Evolutionary conservation across 2,888 invertebrate species (phyloP).

Genomic region (Augiades crinisus): DNA sequence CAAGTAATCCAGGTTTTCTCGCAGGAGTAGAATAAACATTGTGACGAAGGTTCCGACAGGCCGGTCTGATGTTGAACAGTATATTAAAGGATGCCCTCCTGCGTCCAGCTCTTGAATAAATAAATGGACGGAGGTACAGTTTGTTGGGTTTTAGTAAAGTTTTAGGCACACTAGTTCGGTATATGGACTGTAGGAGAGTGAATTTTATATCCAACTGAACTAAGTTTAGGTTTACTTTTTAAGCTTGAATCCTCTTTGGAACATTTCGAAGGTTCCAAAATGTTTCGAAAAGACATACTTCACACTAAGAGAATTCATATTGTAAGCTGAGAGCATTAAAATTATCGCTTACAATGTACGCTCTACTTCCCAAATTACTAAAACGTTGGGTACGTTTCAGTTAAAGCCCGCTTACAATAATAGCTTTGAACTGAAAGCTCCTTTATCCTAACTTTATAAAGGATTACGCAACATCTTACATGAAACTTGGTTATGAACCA

Average conservation of each 20-base stretch:
- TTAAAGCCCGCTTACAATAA: conserved; percentile 6
- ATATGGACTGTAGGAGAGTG: too few relatives aligned
- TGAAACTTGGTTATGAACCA: conserved; percentile 6
- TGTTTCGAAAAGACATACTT: too few relatives aligned
- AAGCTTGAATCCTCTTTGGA: too few relatives aligned
- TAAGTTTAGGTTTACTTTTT: too few relatives aligned
- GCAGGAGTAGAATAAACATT: background rate
- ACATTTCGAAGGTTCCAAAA: too few relatives aligned
- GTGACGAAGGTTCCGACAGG: conserved; percentile 25
- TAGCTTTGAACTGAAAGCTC: conserved; percentile 16
- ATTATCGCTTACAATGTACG: background rate
- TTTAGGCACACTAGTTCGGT: background rate
- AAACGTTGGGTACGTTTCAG: background rate
- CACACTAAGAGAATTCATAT: too few relatives aligned
- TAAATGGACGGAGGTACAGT: conserved; percentile 19
- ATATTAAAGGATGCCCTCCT: conserved; percentile 16
- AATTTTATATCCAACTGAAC: too few relatives aligned
- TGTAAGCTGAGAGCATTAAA: background rate
- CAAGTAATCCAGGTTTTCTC: conserved; percentile 1
- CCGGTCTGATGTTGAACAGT: conserved; percentile 21
- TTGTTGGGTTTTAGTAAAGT: too few relatives aligned
- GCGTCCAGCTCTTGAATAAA: conserved; percentile 27
- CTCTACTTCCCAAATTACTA: background rate
- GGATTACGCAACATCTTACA: conserved; percentile 12
- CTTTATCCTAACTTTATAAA: conserved; percentile 15